phyloP scores from a whole-genome alignment of 2,113 vertebrate genomes.

The Oryzias celebensis region DNA sequence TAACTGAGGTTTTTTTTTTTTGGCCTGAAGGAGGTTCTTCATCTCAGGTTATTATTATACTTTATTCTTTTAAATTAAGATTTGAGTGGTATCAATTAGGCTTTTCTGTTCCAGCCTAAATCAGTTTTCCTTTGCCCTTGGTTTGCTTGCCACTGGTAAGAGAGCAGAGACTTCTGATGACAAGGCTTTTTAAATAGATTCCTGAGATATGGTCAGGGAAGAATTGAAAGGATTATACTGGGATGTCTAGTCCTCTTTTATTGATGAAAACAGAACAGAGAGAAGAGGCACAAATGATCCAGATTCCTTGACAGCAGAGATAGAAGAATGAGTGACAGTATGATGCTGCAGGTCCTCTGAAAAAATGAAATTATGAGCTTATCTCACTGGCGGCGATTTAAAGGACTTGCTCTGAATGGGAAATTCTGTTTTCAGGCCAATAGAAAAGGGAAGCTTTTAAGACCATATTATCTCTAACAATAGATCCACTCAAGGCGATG shows the following conservation, averaged over 20 bases:
- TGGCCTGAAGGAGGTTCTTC: slow-evolving; percentile 22
- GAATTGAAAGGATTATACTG: slow-evolving; percentile 39
- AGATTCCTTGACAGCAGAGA: slow-evolving; percentile 9
- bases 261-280: slow-evolving; percentile 31
- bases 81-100: slow-evolving; percentile 25
- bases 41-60: slow-evolving; percentile 14
- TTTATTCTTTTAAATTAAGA: slow-evolving; percentile 31
- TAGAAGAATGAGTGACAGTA: slow-evolving; percentile 32
- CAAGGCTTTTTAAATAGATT: slow-evolving; percentile 51
- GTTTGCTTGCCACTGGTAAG: slow-evolving; percentile 8
- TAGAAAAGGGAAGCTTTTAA: slow-evolving; percentile 55
- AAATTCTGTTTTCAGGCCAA: slow-evolving; percentile 46
- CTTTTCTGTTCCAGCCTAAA: slow-evolving; percentile 21
- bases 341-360: slow-evolving; percentile 32
- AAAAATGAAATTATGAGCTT: slow-evolving; percentile 56
- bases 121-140: slow-evolving; percentile 5
- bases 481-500: slow-evolving; percentile 43
- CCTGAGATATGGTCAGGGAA: slow-evolving; percentile 33
- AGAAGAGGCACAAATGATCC: slow-evolving; percentile 10
- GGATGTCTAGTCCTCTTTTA: slow-evolving; percentile 41
- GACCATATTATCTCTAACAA: slow-evolving; percentile 65
- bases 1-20: not conserved
- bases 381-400: slow-evolving; percentile 38
- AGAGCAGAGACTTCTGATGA: slow-evolving; percentile 16
- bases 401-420: slow-evolving; percentile 51